Evolutionary conservation across 2,113 vertebrate genomes (phyloP).

Genomic region (Fregata magnificens): DNA sequence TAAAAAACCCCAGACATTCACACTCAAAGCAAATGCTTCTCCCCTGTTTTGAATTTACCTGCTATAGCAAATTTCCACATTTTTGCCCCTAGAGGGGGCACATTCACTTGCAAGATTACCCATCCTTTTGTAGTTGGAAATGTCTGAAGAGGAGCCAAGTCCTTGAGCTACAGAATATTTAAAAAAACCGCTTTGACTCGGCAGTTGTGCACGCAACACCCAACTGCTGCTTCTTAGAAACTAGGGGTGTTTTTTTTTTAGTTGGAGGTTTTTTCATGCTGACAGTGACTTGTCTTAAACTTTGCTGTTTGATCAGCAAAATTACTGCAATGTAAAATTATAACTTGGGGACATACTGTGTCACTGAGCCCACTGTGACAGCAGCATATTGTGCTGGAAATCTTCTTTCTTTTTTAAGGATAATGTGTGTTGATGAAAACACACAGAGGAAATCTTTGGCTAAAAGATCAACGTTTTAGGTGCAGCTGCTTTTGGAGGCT

Average conservation of each 20-base stretch:
- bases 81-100: conserved; percentile 53
- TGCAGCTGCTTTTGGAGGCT: neutral
- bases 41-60: neutral
- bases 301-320: neutral
- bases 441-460: neutral
- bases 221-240: neutral
- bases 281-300: neutral
- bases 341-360: neutral
- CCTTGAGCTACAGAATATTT: conserved; percentile 11
- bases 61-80: neutral
- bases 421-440: neutral
- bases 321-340: neutral
- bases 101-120: neutral
- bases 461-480: neutral
- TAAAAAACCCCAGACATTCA: neutral
- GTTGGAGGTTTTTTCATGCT: neutral
- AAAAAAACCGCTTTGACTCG: neutral
- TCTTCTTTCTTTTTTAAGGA: neutral
- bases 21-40: neutral
- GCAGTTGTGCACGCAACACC: neutral
- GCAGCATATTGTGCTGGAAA: neutral
- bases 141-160: conserved; percentile 22
- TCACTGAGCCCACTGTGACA: neutral
- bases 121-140: neutral
- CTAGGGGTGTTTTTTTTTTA: neutral